Evolutionary conservation across 2,888 invertebrate genomes (phyloP).

Genomic region (Drosophila silvestris): DNA sequence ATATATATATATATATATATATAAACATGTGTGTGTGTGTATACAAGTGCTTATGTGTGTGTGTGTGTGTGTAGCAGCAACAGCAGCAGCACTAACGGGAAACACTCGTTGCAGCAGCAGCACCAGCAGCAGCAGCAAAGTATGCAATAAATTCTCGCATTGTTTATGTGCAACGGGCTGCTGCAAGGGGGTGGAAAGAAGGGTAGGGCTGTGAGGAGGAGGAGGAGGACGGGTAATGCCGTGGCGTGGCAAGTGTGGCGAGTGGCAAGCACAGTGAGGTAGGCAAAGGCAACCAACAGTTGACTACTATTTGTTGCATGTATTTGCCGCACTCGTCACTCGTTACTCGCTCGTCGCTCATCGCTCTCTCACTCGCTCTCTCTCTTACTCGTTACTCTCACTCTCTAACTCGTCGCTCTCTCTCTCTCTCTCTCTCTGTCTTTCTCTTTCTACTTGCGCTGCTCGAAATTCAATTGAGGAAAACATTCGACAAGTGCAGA

Average conservation of each 20-base stretch:
- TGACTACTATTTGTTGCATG: constrained; percentile 81
- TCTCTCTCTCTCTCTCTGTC: background rate
- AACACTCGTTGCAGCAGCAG: constrained; percentile 64
- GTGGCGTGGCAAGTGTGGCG: constrained; percentile 17
- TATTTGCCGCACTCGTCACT: constrained; percentile 55
- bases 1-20: constrained; percentile 1
- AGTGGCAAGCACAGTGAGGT: constrained; percentile 69
- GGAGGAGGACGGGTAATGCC: constrained; percentile 3
- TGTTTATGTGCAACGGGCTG: constrained; percentile 69
- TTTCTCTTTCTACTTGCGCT: constrained; percentile 24
- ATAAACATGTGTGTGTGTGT: constrained; percentile 20
- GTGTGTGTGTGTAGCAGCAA: constrained; percentile 39
- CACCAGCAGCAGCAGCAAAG: constrained; percentile 68
- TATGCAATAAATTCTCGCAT: constrained; percentile 80
- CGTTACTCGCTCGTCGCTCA: constrained; percentile 29
- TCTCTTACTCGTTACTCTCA: constrained; percentile 10
- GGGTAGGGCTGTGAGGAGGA: constrained; percentile 8
- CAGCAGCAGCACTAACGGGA: constrained; percentile 40
- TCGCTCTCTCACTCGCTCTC: constrained; percentile 1
- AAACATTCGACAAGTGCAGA: constrained; percentile 81
- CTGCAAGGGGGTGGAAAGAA: background rate
- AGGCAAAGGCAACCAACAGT: constrained; percentile 79
- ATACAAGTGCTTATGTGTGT: constrained; percentile 16
- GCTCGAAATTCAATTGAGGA: constrained; percentile 66
- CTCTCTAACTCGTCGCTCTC: constrained; percentile 9